These are phyloP conservation scores for Battus philenor DNA, from an alignment of 1,140 invertebrate genomes.

Conservation along the genomic window DNA sequence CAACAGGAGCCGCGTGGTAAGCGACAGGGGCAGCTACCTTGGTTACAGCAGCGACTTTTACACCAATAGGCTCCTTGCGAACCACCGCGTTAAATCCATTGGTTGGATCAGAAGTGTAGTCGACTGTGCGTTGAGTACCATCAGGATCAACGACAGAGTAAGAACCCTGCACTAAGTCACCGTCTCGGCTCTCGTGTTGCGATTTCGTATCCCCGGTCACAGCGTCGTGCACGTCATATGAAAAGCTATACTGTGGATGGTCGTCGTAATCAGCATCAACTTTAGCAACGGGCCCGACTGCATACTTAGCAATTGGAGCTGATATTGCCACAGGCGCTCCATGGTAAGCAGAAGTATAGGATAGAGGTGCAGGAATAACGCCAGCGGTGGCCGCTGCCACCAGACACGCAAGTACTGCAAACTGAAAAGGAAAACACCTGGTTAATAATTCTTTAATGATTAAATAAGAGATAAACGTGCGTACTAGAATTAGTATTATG, in stretches of 20 bases:
- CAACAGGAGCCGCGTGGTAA: conserved; percentile 23
- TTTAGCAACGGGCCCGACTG: conserved; percentile 24
- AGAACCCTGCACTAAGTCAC: conserved; percentile 77
- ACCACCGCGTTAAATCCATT: conserved; percentile 76
- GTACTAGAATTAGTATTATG: no score
- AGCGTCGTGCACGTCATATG: conserved; percentile 78
- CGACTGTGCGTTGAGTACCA: conserved; percentile 80
- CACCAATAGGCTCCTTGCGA: conserved; percentile 45
- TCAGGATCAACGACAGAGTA: conserved; percentile 82
- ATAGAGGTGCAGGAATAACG: conserved; percentile 20
- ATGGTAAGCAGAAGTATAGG: conserved; percentile 31
- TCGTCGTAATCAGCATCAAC: conserved; percentile 51
- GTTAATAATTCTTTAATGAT: no score
- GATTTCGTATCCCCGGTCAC: conserved; percentile 80
- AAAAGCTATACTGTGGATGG: conserved; percentile 79
- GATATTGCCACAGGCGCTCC: conserved; percentile 26
- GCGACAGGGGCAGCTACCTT: conserved; percentile 30
- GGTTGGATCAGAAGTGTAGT: conserved; percentile 78
- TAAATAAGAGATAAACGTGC: no score
- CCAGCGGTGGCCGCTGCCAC: conserved; percentile 23
- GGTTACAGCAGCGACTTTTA: conserved; percentile 31
- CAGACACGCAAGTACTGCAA: conserved; percentile 24
- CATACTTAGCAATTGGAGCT: conserved; percentile 27
- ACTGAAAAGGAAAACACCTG: no score
- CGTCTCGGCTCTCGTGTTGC: conserved; percentile 79